Evolutionary conservation across 64 coral and sea anemone species (phyloP).

Genomic region (Platygyra sinensis): DNA sequence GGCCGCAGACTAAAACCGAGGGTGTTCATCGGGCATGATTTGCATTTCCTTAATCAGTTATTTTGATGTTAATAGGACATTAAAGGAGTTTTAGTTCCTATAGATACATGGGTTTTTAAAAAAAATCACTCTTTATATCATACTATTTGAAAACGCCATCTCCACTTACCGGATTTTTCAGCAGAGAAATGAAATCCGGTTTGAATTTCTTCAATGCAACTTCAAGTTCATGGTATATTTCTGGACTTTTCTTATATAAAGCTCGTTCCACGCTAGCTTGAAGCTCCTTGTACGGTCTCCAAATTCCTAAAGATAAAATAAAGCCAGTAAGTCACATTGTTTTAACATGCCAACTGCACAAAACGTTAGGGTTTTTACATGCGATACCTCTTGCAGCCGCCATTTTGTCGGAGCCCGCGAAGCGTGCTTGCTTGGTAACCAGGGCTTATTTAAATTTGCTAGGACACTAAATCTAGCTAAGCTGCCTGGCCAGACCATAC

Average conservation of each 20-base stretch:
- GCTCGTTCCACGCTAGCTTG: constrained; percentile 86
- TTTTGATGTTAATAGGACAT: no score
- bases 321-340: not conserved
- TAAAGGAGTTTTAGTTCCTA: no score
- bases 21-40: no score
- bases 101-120: no score
- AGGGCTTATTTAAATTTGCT: not conserved
- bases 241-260: constrained; percentile 84
- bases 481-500: constrained; percentile 22
- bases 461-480: constrained; percentile 15
- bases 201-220: constrained; percentile 87
- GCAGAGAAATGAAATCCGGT: constrained; percentile 78
- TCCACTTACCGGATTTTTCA: constrained; percentile 92
- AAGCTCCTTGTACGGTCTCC: constrained; percentile 94
- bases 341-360: not conserved
- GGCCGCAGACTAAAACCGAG: no score
- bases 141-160: not conserved
- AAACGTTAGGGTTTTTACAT: not conserved
- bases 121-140: no score
- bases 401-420: constrained; percentile 46
- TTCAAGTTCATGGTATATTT: constrained; percentile 88
- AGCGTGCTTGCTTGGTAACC: constrained; percentile 55
- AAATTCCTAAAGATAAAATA: constrained; percentile 59
- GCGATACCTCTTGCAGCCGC: constrained; percentile 52
- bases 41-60: no score